Percentiles rank a stretch among this genome's conserved stretches.
These are phyloP conservation scores for Diorhabda carinulata DNA, from an alignment of 1,140 invertebrate genomes.

Conservation along the genomic window DNA sequence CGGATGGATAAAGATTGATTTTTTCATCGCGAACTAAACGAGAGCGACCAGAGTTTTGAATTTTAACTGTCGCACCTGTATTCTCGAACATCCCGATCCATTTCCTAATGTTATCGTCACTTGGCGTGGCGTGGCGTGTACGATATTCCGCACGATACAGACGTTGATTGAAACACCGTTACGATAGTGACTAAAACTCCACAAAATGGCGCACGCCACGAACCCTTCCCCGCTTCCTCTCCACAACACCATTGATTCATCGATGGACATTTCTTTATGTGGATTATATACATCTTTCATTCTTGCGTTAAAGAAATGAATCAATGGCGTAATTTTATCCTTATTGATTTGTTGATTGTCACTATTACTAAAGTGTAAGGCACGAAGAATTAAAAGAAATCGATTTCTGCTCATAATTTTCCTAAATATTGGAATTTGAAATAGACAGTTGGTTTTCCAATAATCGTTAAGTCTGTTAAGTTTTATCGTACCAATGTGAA, in stretches of 20 bases:
- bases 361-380: constrained; percentile 28
- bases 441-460: constrained; percentile 31
- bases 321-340: constrained; percentile 27
- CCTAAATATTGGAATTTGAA: background rate
- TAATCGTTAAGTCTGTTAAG: constrained; percentile 28
- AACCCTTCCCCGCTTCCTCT: background rate
- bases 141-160: too few species aligned
- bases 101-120: too few species aligned
- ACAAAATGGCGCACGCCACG: too few species aligned
- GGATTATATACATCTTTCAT: constrained; percentile 31
- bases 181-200: too few species aligned
- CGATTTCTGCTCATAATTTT: constrained; percentile 29
- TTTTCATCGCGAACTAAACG: too few species aligned
- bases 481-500: too few species aligned
- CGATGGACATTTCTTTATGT: constrained; percentile 28
- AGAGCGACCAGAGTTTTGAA: too few species aligned
- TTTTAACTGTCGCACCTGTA: too few species aligned
- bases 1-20: too few species aligned
- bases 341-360: constrained; percentile 16
- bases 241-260: constrained; percentile 37
- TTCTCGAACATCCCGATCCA: too few species aligned
- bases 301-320: constrained; percentile 35
- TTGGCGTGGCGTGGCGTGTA: too few species aligned
- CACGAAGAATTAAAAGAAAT: constrained; percentile 34
- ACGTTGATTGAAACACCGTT: too few species aligned